These are phyloP conservation scores for Hirtodrosophila alboralis DNA, from an alignment of 2,888 invertebrate genomes.

Conservation along the genomic window DNA sequence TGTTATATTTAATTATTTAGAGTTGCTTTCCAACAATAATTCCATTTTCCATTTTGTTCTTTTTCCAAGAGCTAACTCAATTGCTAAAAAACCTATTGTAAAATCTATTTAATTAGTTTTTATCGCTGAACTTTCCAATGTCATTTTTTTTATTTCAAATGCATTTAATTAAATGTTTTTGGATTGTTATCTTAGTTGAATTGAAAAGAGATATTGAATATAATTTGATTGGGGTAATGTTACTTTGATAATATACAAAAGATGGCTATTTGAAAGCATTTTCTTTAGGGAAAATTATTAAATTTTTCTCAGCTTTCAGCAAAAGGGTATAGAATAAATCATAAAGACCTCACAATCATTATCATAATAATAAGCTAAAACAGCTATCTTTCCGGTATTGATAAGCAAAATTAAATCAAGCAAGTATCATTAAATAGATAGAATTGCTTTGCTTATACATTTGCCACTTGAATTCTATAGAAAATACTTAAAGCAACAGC, in stretches of 20 bases:
- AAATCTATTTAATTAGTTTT: background rate
- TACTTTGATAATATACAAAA: too few relatives aligned
- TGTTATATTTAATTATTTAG: too few relatives aligned
- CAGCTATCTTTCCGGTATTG: background rate
- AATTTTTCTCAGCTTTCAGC: too few relatives aligned
- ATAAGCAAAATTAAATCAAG: background rate
- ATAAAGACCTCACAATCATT: too few relatives aligned
- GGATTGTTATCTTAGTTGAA: background rate
- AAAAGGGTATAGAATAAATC: too few relatives aligned
- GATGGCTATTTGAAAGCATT: too few relatives aligned
- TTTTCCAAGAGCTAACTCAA: too few relatives aligned
- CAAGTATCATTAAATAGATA: background rate
- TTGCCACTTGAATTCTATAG: background rate
- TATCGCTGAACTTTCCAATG: background rate
- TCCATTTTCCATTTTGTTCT: too few relatives aligned
- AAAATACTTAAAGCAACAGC: background rate
- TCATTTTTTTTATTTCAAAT: background rate
- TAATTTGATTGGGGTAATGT: background rate
- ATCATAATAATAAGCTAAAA: too few relatives aligned
- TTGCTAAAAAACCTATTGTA: too few relatives aligned
- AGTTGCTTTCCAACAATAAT: too few relatives aligned
- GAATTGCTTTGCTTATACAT: background rate
- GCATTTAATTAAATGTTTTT: conserved; percentile 7
- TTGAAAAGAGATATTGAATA: background rate
- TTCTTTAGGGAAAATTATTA: too few relatives aligned